These are phyloP conservation scores for Girardia tigrina DNA, from an alignment of 2,888 invertebrate genomes.

Conservation along the genomic window DNA sequence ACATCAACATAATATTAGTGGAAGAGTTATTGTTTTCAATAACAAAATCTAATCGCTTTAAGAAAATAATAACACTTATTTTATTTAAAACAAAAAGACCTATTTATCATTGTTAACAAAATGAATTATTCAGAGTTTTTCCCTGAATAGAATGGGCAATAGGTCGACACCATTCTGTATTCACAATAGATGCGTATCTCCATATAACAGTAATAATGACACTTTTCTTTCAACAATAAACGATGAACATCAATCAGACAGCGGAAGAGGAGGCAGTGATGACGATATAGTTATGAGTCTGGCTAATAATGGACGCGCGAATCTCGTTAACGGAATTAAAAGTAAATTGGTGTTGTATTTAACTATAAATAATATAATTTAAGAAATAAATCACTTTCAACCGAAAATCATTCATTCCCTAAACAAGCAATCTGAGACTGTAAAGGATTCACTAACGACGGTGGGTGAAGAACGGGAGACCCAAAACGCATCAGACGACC, in stretches of 20 bases:
- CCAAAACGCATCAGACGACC: not conserved
- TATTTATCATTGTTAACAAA: too few species aligned
- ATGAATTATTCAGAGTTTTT: not conserved
- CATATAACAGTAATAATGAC: not conserved
- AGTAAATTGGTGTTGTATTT: too few species aligned
- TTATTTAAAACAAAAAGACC: too few species aligned
- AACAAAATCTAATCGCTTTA: too few species aligned
- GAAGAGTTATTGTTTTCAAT: too few species aligned
- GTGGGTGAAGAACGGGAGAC: not conserved
- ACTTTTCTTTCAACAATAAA: not conserved
- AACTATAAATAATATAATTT: not conserved
- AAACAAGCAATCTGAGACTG: not conserved
- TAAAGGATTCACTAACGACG: not conserved
- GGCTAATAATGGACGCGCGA: not conserved
- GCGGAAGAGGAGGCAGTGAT: not conserved
- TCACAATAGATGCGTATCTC: not conserved
- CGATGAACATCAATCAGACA: not conserved
- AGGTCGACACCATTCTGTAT: not conserved
- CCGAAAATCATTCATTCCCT: not conserved
- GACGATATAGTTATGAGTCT: not conserved
- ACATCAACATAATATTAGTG: too few species aligned
- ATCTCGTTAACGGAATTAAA: not conserved
- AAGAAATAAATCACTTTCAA: not conserved
- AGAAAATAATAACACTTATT: too few species aligned
- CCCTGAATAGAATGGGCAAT: not conserved